Base-by-base conservation (phyloP, 1,140 invertebrate genomes). In the Drosophila orena region DNA sequence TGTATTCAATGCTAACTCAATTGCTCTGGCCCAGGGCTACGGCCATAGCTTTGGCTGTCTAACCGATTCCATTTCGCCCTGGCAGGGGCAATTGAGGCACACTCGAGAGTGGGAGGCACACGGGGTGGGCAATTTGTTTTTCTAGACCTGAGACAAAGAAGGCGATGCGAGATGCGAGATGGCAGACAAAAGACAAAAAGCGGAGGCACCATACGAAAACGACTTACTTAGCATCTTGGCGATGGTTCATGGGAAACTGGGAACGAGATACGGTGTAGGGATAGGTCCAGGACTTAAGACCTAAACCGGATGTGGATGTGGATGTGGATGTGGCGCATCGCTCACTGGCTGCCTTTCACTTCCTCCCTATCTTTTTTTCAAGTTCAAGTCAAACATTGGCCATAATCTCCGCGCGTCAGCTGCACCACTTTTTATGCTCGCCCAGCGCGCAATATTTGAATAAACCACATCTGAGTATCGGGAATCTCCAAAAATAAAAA, bases 1-100 rank as follows among this genome's bases (percentile, higher is more conserved):
- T 86, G 83, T 88, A 69, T 86, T 86, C 83, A 86, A 86, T 88
- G 83, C 79, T 88, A 86, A 86, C 84, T 89, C 83, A 86, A 86
- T 86, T 86, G 83, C 71, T 60, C 43, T 65, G 75, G 79, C 83
- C 84, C 77, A 68, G 84, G 83, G 83, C 79, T 69, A 68, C 15
- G 54, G 27, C 59, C 71, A 44, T 44, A 72, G 75, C 73, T 83
- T 83, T 57, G 35, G 43, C 68, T 56, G 64, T 62, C 57, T 71
- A 59, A 37, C 65, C 72, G 42, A 44, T 58, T 27, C 59, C 70
- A 54, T 59, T 50, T 66, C 40, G 46, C 50, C 46, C 53, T 71
- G 66, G 68, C 72, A 56, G 20, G 62, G 60, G 60, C 73, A 85
- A 86, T 78, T 76, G 81, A 84, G 64, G 77, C 54, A 64, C 55